Percentiles rank a stretch among this genome's conserved stretches.
These are phyloP conservation scores for Pagrus major DNA, from an alignment of 2,113 vertebrate genomes.

Conservation along the genomic window DNA sequence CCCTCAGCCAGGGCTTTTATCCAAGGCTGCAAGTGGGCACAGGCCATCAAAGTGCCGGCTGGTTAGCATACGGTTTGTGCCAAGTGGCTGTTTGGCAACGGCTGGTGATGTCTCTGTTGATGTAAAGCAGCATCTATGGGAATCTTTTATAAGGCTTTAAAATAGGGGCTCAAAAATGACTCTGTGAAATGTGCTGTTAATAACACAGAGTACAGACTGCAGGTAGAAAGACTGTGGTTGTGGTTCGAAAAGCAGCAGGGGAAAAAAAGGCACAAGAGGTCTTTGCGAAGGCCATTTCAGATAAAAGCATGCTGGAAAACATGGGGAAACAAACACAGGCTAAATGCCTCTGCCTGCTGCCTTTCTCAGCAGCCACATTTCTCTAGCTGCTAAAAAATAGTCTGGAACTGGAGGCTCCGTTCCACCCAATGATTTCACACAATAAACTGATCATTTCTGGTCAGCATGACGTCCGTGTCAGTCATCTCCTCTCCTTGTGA, in stretches of 20 bases:
- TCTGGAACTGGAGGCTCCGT: neutral
- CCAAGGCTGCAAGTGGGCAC: slow-evolving; percentile 6
- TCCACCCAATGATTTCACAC: slow-evolving; percentile 27
- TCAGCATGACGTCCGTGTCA: slow-evolving; percentile 31
- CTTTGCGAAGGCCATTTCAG: neutral
- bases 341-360: slow-evolving; percentile 8
- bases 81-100: slow-evolving; percentile 22
- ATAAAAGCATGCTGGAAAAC: neutral
- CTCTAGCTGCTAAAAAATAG: slow-evolving; percentile 45
- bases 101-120: slow-evolving; percentile 7
- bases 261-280: neutral
- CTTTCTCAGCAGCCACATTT: neutral
- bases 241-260: neutral
- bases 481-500: slow-evolving; percentile 23
- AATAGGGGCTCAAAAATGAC: neutral
- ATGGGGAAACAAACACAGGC: neutral
- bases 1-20: slow-evolving; percentile 5
- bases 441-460: slow-evolving; percentile 39
- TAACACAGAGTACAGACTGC: neutral
- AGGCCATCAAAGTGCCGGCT: neutral
- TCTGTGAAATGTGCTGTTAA: neutral
- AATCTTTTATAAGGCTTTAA: neutral
- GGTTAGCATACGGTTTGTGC: slow-evolving; percentile 12
- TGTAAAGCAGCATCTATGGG: neutral
- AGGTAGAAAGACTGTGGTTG: neutral